phyloP scores from a whole-genome alignment of 2,888 invertebrate species.

The Lamellibrachia satsuma region DNA sequence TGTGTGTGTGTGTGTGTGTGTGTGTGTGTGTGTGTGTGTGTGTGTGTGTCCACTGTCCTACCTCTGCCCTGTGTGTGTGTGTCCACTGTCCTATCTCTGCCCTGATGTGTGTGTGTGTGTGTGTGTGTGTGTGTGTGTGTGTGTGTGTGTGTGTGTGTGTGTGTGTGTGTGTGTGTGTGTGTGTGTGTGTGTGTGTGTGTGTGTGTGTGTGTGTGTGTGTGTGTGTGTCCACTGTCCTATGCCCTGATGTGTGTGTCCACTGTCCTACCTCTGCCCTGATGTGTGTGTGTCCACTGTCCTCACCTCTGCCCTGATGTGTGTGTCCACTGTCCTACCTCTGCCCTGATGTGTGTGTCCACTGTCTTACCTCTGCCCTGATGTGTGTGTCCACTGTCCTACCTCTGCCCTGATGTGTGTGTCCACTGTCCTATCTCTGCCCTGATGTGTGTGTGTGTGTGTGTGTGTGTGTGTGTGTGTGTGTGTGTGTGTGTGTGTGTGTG shows the following conservation, averaged over 20 bases:
- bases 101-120: background rate
- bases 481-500: too few relatives aligned
- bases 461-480: too few relatives aligned
- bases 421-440: background rate
- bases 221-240: background rate
- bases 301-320: too few relatives aligned
- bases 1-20: too few relatives aligned
- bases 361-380: conserved; percentile 29
- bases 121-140: too few relatives aligned
- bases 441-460: background rate
- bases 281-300: too few relatives aligned
- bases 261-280: conserved; percentile 46
- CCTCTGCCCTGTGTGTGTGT: too few relatives aligned
- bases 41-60: too few relatives aligned
- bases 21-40: too few relatives aligned
- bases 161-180: background rate
- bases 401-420: background rate
- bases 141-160: too few relatives aligned
- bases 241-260: conserved; percentile 33
- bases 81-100: background rate
- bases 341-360: background rate
- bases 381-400: conserved; percentile 44
- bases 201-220: background rate
- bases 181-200: background rate
- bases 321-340: background rate